Base-by-base conservation (phyloP, 2,797 vertebrate species). In the Megaceryle alcyon region DNA sequence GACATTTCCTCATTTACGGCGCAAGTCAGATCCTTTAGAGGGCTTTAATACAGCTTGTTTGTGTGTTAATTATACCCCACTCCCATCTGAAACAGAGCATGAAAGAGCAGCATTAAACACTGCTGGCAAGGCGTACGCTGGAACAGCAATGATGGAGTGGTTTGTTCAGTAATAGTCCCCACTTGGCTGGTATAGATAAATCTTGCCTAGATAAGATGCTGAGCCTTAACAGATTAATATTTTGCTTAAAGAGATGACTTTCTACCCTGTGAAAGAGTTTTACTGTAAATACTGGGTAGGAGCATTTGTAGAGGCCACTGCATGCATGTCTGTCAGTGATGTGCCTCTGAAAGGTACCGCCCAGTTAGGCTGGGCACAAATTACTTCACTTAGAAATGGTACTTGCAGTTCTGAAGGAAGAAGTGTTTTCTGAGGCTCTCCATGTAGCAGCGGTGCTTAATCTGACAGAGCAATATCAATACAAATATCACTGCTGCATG, bases 41-140 rank as follows among this genome's bases (percentile, higher is more conserved):
- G 80, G 80, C 78, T 96, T 96, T 94, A 97, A 92, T 93, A 90
- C 75, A 95, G 83, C 95, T 94, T 95, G 96, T 95, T 92, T 90
- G 86, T 86, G 92, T 96, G 94, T 97, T 97, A 97, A 97, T 97
- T 96, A 97, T 88, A 94, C 65, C 91, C 86, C 77, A 90, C 96
- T 95, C 97, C 91, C 89, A 92, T 94, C 87, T 95, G 95, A 97
- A 97, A 93, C 94, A 91, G 94, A 97, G 96, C 97, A 97, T 94
- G 96, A 97, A 96, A 73, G 95, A 81, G 91, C 92, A 97, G 91
- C 80, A 96, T 90, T 97, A 97, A 97, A 92, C 87, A 95, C 90
- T 77, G 77, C 90, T 96, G 89, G 92, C 92, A 88, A 96, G 92
- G 93, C 65, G 9, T 93, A 96, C 68, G 91, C 92, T 73, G 86